Conservation (phyloP, 2,888 invertebrate genomes). For the Drosophila setosimentum region DNA sequence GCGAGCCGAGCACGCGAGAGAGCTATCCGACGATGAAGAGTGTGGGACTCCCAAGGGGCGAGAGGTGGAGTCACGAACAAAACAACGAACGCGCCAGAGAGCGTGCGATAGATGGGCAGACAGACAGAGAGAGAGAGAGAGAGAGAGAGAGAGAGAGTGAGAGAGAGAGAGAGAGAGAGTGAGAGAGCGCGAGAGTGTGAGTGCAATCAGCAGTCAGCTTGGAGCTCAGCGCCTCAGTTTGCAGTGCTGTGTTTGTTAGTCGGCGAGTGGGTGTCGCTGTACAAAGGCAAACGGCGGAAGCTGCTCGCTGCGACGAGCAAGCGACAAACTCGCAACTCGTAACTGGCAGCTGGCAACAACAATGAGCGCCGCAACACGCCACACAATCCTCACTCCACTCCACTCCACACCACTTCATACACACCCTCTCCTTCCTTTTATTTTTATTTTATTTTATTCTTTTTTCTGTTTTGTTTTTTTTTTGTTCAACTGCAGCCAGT, state of each 20-base stretch:
- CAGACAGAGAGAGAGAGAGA: slow-evolving; percentile 11
- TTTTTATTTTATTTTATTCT: slow-evolving; percentile 2
- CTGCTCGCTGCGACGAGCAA: slow-evolving; percentile 55
- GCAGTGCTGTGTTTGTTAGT: slow-evolving; percentile 22
- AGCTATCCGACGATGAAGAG: slow-evolving; percentile 20
- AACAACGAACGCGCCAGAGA: slow-evolving; percentile 2
- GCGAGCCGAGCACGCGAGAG: slow-evolving; percentile 21
- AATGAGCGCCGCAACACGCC: slow-evolving; percentile 34
- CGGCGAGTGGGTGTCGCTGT: slow-evolving; percentile 60
- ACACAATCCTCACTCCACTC: slow-evolving; percentile 9
- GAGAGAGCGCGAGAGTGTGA: slow-evolving; percentile 20
- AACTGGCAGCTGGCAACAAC: slow-evolving; percentile 22
- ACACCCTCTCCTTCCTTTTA: slow-evolving; percentile 1
- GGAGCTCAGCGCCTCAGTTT: slow-evolving; percentile 14
- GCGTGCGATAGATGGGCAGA: slow-evolving; percentile 18
- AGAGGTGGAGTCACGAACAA: slow-evolving; percentile 54
- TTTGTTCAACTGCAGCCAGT: slow-evolving; percentile 38
- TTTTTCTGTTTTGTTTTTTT: neutral
- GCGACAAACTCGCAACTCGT: slow-evolving; percentile 22
- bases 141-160: slow-evolving; percentile 23
- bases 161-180: slow-evolving; percentile 21
- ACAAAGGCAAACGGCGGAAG: slow-evolving; percentile 57
- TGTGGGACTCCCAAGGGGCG: slow-evolving; percentile 56
- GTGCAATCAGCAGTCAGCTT: slow-evolving; percentile 23
- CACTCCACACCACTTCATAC: slow-evolving; percentile 9